These are phyloP conservation scores for Drosophila quadrilineata DNA, from an alignment of 1,140 invertebrate genomes.

Conservation along the genomic window DNA sequence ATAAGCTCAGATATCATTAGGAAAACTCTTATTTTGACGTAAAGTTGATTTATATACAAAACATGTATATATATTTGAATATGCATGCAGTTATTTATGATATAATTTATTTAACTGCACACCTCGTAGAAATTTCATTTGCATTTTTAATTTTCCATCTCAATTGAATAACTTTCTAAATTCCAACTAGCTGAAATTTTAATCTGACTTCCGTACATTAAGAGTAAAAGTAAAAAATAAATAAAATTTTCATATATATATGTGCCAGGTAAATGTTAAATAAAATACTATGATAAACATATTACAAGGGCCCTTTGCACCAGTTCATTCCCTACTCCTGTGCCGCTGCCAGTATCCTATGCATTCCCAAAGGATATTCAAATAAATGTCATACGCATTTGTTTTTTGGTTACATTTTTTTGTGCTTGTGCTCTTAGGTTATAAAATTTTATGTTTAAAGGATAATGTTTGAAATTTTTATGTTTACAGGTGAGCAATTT, in stretches of 20 bases:
- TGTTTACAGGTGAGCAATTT: conserved; percentile 78
- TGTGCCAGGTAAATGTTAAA: conserved; percentile 48
- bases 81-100: no score
- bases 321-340: conserved; percentile 12
- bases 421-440: conserved; percentile 27
- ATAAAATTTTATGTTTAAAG: conserved; percentile 80
- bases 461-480: conserved; percentile 79
- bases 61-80: no score
- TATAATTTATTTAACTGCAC: no score
- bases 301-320: conserved; percentile 43
- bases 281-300: conserved; percentile 78
- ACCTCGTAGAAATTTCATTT: background rate
- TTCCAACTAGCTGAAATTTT: background rate
- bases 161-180: background rate
- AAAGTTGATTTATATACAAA: no score
- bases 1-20: no score
- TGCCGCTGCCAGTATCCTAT: conserved; percentile 4
- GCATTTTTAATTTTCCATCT: background rate
- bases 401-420: conserved; percentile 60
- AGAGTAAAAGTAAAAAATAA: conserved; percentile 31
- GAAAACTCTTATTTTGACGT: no score
- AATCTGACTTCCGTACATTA: background rate
- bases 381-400: conserved; percentile 79
- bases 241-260: background rate
- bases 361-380: conserved; percentile 73